Evolutionary conservation across 2,113 vertebrate species (phyloP).

Genomic region (Onychorhynchus coronatus): DNA sequence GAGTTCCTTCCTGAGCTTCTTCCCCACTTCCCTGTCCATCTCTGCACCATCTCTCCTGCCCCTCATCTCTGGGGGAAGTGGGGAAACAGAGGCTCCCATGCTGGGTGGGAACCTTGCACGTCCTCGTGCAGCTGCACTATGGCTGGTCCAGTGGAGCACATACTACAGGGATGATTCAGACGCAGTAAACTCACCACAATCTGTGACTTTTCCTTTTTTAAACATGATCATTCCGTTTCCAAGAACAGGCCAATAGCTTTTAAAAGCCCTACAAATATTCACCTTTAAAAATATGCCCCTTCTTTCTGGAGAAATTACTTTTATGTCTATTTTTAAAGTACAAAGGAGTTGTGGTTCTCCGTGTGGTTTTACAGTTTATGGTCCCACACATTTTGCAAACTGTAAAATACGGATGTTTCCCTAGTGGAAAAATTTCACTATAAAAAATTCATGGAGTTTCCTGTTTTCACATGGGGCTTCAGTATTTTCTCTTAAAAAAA

Average conservation of each 20-base stretch:
- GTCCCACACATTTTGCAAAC: constrained; percentile 57
- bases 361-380: constrained; percentile 40
- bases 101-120: not conserved
- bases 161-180: constrained; percentile 11
- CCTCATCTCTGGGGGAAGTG: not conserved
- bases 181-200: not conserved
- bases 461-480: constrained; percentile 48
- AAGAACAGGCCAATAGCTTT: constrained; percentile 17
- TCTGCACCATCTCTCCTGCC: not conserved
- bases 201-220: constrained; percentile 28
- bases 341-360: constrained; percentile 54
- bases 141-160: not conserved
- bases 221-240: not conserved
- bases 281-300: constrained; percentile 35
- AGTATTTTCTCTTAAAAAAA: constrained; percentile 25
- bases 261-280: constrained; percentile 33
- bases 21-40: not conserved
- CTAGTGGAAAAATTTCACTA: constrained; percentile 50
- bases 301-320: constrained; percentile 54
- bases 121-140: not conserved
- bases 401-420: constrained; percentile 54
- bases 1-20: not conserved
- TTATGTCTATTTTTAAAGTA: constrained; percentile 61
- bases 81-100: not conserved
- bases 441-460: constrained; percentile 57